phyloP scores from a whole-genome alignment of 2,113 vertebrate species.

The Eonycteris spelaea region DNA sequence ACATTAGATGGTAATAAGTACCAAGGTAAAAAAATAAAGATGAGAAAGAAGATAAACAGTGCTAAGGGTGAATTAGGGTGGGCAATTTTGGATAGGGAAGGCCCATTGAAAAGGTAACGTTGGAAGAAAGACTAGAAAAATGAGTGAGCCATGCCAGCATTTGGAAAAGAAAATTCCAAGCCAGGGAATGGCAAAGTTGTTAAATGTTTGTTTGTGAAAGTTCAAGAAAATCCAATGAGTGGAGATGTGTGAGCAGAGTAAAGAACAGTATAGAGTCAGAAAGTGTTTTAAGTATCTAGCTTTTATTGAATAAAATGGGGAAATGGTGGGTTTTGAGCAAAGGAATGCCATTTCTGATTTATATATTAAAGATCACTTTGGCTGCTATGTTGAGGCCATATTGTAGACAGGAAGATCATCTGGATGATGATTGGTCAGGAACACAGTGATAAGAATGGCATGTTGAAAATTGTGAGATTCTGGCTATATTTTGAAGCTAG shows the following conservation, averaged over 20 bases:
- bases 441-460: background rate
- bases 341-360: background rate
- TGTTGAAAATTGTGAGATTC: background rate
- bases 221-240: background rate
- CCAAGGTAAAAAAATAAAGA: background rate
- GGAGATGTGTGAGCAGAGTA: background rate
- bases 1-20: background rate
- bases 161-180: background rate
- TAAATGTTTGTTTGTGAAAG: background rate
- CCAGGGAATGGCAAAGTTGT: background rate
- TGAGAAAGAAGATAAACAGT: background rate
- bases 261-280: background rate
- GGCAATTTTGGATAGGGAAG: background rate
- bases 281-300: background rate
- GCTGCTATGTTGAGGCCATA: background rate
- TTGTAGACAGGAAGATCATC: background rate
- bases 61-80: background rate
- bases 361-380: background rate
- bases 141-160: background rate
- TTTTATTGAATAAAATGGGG: constrained; percentile 1
- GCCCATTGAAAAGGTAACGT: background rate
- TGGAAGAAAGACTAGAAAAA: background rate
- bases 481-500: background rate
- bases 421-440: background rate
- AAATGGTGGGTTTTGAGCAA: background rate